These are phyloP conservation scores for Habrosyne pyritoides DNA, from an alignment of 2,888 invertebrate species.

Conservation along the genomic window DNA sequence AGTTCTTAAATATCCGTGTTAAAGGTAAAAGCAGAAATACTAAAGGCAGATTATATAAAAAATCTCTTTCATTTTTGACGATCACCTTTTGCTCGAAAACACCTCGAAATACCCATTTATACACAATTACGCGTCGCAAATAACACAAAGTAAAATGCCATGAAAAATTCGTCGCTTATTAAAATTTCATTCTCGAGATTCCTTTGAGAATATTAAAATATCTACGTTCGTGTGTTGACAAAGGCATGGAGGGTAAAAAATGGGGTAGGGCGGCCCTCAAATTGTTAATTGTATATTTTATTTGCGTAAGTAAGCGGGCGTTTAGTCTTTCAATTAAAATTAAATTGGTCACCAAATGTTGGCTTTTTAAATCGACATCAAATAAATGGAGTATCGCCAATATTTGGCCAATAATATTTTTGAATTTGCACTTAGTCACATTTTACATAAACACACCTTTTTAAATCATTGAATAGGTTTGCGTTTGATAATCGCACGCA, in stretches of 20 bases:
- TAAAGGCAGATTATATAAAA: neutral
- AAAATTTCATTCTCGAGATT: conserved; percentile 33
- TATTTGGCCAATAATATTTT: too few relatives aligned
- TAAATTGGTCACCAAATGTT: too few relatives aligned
- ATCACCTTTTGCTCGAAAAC: neutral
- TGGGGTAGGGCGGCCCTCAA: neutral
- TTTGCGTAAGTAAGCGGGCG: neutral
- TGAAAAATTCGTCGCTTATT: conserved; percentile 30
- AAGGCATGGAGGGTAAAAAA: conserved; percentile 10
- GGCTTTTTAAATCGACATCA: too few relatives aligned
- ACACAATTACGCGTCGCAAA: conserved; percentile 3
- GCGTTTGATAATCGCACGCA: too few relatives aligned
- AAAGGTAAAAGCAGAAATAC: too few relatives aligned
- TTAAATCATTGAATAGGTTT: too few relatives aligned
- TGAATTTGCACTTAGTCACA: too few relatives aligned
- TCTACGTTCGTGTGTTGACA: conserved; percentile 11
- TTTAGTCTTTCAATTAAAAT: too few relatives aligned
- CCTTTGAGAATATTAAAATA: conserved; percentile 37
- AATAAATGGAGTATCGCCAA: too few relatives aligned
- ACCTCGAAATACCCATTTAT: conserved; percentile 3
- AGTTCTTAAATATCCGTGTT: too few relatives aligned
- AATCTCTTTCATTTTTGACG: neutral
- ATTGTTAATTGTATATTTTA: conserved; percentile 1
- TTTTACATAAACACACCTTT: too few relatives aligned
- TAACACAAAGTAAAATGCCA: conserved; percentile 6